A percentile compares a stretch with the other conserved stretches of the same genome.
These are phyloP conservation scores for Andrena chrysosceles DNA, from an alignment of 2,888 invertebrate species.

Conservation along the genomic window DNA sequence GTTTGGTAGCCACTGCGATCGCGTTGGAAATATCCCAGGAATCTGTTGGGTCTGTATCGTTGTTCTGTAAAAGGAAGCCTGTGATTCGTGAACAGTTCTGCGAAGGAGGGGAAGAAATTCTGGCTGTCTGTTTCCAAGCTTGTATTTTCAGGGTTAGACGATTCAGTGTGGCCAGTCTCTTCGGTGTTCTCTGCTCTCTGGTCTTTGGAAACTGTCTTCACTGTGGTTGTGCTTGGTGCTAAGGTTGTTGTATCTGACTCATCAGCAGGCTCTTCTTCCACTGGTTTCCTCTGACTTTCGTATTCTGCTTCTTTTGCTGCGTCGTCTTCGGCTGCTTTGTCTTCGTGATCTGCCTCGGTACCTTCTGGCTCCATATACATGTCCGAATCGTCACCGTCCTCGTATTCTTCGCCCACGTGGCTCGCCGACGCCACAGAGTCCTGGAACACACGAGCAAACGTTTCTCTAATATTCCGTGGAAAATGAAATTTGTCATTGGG, in stretches of 20 bases:
- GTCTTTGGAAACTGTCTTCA: conserved; percentile 29
- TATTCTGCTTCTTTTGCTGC: background rate
- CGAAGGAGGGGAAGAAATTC: conserved; percentile 92
- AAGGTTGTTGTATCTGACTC: background rate
- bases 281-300: background rate
- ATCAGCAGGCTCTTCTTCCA: conserved; percentile 23
- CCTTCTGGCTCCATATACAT: conserved; percentile 85
- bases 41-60: conserved; percentile 82
- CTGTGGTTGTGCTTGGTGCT: conserved; percentile 4
- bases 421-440: conserved; percentile 82
- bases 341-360: conserved; percentile 66
- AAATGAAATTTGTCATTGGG: background rate
- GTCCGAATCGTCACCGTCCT: conserved; percentile 84
- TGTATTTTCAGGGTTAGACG: conserved; percentile 74
- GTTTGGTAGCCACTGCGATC: conserved; percentile 78
- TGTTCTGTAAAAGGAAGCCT: conserved; percentile 88
- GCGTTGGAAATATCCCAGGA: conserved; percentile 82
- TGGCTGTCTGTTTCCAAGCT: conserved; percentile 88
- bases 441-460: conserved; percentile 63
- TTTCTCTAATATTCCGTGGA: background rate
- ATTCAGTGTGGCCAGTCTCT: background rate
- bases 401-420: conserved; percentile 80
- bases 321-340: background rate
- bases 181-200: conserved; percentile 64
- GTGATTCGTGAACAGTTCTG: conserved; percentile 88